Conservation (phyloP, 2,888 invertebrate species). For the Ethmia dodecea region DNA sequence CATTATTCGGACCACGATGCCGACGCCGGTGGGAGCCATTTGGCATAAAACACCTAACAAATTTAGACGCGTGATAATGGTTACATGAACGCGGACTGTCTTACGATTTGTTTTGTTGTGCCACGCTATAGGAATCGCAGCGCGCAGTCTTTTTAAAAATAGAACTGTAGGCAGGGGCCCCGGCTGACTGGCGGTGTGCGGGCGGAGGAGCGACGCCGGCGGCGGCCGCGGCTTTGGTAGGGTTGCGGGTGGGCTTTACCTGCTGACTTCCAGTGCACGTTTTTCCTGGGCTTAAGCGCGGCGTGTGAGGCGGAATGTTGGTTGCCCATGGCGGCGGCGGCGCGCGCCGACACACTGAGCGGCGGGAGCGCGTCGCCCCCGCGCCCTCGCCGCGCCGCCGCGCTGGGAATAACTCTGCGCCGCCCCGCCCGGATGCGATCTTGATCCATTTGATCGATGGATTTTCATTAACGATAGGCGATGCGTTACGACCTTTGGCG, state of each 20-base stretch:
- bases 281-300: conserved; percentile 80
- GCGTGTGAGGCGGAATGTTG: conserved; percentile 68
- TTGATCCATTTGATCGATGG: conserved; percentile 59
- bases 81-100: conserved; percentile 65
- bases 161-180: conserved; percentile 44
- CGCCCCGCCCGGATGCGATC: conserved; percentile 53
- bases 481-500: conserved; percentile 42
- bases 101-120: conserved; percentile 76
- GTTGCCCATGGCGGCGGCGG: conserved; percentile 76
- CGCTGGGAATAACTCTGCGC: conserved; percentile 30
- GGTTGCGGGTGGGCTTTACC: conserved; percentile 59
- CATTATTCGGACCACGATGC: not conserved
- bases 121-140: conserved; percentile 65
- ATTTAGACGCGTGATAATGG: conserved; percentile 68
- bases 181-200: conserved; percentile 17
- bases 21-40: conserved; percentile 34
- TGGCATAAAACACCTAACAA: conserved; percentile 64
- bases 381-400: conserved; percentile 32
- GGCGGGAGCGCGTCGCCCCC: conserved; percentile 36
- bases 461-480: conserved; percentile 40
- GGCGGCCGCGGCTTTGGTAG: conserved; percentile 12
- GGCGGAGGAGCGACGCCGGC: conserved; percentile 16
- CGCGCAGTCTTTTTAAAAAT: conserved; percentile 68
- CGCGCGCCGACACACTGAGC: conserved; percentile 71
- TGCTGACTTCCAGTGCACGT: conserved; percentile 91